Conservation (phyloP, 1,140 invertebrate species). For the Brachionus rubens region DNA sequence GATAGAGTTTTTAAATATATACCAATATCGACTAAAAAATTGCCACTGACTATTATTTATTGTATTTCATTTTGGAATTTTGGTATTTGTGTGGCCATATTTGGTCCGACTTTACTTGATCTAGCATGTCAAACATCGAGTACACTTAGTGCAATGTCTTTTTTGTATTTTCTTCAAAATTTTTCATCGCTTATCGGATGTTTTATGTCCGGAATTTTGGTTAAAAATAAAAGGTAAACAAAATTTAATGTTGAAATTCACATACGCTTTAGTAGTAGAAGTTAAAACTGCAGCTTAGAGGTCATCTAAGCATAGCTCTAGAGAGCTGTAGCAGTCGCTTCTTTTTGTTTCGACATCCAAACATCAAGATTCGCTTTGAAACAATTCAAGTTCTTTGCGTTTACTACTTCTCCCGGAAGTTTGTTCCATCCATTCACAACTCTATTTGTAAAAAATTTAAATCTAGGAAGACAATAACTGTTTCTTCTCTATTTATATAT, state of each 20-base stretch:
- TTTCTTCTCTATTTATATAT: too few relatives aligned
- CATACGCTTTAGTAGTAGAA: conserved; percentile 22
- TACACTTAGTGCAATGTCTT: conserved; percentile 61
- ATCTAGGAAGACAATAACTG: too few relatives aligned
- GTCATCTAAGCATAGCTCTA: too few relatives aligned
- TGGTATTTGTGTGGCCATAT: conserved; percentile 63
- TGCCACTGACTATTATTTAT: conserved; percentile 59
- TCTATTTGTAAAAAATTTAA: too few relatives aligned
- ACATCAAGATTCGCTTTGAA: too few relatives aligned
- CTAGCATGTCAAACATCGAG: conserved; percentile 61
- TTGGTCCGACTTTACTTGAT: conserved; percentile 62
- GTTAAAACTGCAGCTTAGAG: too few relatives aligned
- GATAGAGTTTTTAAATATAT: neutral
- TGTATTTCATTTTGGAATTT: conserved; percentile 62
- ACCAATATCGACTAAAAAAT: conserved; percentile 50
- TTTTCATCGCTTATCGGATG: conserved; percentile 62
- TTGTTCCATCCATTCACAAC: too few relatives aligned
- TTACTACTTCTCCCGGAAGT: too few relatives aligned
- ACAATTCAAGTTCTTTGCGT: too few relatives aligned
- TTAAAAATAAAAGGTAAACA: conserved; percentile 57
- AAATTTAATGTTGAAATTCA: conserved; percentile 49
- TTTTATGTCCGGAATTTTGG: conserved; percentile 60
- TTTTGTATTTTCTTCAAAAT: conserved; percentile 63
- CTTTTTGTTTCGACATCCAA: too few relatives aligned
- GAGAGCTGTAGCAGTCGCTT: too few relatives aligned